phyloP scores from a whole-genome alignment of 2,113 vertebrate genomes.

The Notarius lentiginosus region DNA sequence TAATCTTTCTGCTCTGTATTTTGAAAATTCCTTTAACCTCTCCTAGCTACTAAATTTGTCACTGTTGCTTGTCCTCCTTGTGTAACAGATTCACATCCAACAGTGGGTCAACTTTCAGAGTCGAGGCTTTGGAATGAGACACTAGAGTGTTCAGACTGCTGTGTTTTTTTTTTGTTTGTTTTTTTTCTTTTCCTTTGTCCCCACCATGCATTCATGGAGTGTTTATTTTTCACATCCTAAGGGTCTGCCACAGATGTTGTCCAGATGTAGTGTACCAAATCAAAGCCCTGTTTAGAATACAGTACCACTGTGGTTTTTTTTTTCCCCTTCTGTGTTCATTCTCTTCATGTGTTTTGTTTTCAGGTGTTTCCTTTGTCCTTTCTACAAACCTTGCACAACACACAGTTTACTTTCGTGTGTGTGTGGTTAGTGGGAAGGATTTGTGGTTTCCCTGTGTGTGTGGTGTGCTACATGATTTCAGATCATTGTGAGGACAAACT shows the following conservation, averaged over 20 bases:
- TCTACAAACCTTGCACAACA: neutral
- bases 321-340: neutral
- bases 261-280: neutral
- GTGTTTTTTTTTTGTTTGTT: too few species aligned
- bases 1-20: too few species aligned
- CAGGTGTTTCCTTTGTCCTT: slow-evolving; percentile 2
- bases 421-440: slow-evolving; percentile 12
- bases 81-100: too few species aligned
- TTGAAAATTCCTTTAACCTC: too few species aligned
- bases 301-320: neutral
- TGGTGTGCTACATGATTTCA: neutral
- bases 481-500: neutral
- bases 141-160: too few species aligned
- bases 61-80: too few species aligned
- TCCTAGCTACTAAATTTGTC: too few species aligned
- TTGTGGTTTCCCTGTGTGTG: neutral
- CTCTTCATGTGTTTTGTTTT: neutral
- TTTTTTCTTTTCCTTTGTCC: neutral
- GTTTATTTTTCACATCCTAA: too few species aligned
- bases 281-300: neutral
- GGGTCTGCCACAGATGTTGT: neutral
- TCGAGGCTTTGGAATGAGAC: neutral
- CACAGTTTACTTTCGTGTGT: neutral
- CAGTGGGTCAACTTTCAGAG: neutral
- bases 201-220: neutral